These are phyloP conservation scores for Xenentodon cancila DNA, from an alignment of 2,797 vertebrate genomes.

Conservation along the genomic window DNA sequence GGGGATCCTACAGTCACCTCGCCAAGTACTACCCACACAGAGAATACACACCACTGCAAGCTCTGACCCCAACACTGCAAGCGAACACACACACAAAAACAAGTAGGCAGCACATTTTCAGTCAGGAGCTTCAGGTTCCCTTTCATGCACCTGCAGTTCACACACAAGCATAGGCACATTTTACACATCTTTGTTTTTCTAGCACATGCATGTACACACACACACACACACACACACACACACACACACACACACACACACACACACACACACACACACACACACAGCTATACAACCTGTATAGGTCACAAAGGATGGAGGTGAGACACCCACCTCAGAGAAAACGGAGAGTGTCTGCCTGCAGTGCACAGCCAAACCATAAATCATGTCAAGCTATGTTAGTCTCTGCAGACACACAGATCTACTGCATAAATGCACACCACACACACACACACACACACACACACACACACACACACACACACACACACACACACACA, in stretches of 20 bases:
- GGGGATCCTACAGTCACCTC: constrained; percentile 60
- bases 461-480: constrained; percentile 37
- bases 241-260: constrained; percentile 19
- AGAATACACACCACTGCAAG: constrained; percentile 50
- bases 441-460: constrained; percentile 31
- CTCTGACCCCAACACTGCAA: constrained; percentile 43
- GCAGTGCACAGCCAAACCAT: constrained; percentile 74
- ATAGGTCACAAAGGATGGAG: constrained; percentile 76
- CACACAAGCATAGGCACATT: constrained; percentile 32
- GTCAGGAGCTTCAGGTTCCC: constrained; percentile 40
- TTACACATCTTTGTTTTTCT: constrained; percentile 24
- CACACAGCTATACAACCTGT: constrained; percentile 49
- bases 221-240: neutral
- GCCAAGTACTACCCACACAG: constrained; percentile 53
- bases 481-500: constrained; percentile 49
- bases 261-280: constrained; percentile 3
- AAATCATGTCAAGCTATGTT: constrained; percentile 79
- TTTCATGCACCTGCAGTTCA: constrained; percentile 57
- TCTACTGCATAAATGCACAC: constrained; percentile 10
- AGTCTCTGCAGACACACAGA: constrained; percentile 63
- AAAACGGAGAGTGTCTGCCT: constrained; percentile 75
- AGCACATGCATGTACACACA: constrained; percentile 8
- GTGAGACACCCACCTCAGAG: constrained; percentile 78
- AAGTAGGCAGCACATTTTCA: constrained; percentile 32
- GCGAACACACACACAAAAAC: constrained; percentile 20